These are phyloP conservation scores for Pampusana beccarii DNA, from an alignment of 2,113 vertebrate species.

Conservation along the genomic window DNA sequence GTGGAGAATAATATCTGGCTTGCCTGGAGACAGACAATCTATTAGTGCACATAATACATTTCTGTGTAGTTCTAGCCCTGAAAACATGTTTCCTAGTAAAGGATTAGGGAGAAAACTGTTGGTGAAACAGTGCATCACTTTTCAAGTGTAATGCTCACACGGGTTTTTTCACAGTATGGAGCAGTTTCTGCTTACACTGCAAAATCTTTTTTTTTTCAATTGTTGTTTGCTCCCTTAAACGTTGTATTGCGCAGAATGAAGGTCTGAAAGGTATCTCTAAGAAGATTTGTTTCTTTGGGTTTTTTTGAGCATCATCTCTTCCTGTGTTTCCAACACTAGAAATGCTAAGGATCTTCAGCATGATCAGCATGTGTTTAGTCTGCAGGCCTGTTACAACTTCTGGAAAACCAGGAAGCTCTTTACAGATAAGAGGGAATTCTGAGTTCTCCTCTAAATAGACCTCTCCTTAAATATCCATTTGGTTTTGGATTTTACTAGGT, in stretches of 20 bases:
- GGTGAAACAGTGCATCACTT: not conserved
- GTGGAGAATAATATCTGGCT: not conserved
- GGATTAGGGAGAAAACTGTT: not conserved
- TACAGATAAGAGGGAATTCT: not conserved
- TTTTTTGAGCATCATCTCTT: not conserved
- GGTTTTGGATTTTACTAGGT: not conserved
- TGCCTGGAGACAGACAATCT: not conserved
- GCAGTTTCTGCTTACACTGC: not conserved
- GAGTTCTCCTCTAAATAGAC: not conserved
- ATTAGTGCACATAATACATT: not conserved
- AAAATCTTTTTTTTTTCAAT: not conserved
- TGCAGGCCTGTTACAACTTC: not conserved
- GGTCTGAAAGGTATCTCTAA: not conserved
- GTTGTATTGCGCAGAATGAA: not conserved
- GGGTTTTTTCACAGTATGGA: accelerated
- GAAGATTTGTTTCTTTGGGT: not conserved
- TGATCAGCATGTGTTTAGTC: not conserved
- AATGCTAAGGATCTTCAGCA: not conserved
- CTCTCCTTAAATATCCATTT: not conserved
- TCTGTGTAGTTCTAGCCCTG: not conserved
- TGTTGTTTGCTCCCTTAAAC: not conserved
- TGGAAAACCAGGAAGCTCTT: not conserved
- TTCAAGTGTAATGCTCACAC: not conserved
- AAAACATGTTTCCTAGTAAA: not conserved
- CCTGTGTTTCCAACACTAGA: not conserved